phyloP scores from a whole-genome alignment of 2,113 vertebrate genomes.

The Tupaia tana region DNA sequence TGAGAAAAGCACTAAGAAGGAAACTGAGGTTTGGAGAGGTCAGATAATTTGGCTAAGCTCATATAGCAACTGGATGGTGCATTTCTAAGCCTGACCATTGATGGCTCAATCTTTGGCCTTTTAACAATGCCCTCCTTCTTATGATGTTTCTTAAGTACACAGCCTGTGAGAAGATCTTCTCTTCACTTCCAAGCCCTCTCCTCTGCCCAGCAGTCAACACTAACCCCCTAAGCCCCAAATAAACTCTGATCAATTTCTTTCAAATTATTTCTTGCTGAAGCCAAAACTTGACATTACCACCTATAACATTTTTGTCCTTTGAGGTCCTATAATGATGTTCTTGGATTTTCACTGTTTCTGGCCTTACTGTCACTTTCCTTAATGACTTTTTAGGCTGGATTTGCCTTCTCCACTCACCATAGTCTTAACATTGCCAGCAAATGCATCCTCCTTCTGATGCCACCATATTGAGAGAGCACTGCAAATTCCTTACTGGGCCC shows the following conservation, averaged over 20 bases:
- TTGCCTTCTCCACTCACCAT: not conserved
- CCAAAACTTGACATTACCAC: not conserved
- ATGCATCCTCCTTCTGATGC: not conserved
- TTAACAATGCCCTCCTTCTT: not conserved
- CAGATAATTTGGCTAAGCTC: not conserved
- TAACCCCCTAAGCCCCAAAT: not conserved
- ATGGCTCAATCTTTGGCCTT: not conserved
- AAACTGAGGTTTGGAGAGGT: not conserved
- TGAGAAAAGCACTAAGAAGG: not conserved
- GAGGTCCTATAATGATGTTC: not conserved
- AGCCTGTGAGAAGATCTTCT: not conserved
- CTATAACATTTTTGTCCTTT: not conserved
- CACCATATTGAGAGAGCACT: not conserved
- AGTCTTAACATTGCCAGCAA: not conserved
- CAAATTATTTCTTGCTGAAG: not conserved
- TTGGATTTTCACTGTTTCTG: not conserved
- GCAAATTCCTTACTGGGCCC: not conserved
- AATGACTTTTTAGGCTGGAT: not conserved
- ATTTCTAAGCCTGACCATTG: not conserved
- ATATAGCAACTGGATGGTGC: not conserved
- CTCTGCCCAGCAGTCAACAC: not conserved
- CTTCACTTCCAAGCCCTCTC: not conserved
- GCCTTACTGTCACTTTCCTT: not conserved
- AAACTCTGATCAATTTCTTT: not conserved
- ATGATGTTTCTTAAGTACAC: not conserved